phyloP scores from a whole-genome alignment of 2,888 invertebrate species.

The Taenaris catops region DNA sequence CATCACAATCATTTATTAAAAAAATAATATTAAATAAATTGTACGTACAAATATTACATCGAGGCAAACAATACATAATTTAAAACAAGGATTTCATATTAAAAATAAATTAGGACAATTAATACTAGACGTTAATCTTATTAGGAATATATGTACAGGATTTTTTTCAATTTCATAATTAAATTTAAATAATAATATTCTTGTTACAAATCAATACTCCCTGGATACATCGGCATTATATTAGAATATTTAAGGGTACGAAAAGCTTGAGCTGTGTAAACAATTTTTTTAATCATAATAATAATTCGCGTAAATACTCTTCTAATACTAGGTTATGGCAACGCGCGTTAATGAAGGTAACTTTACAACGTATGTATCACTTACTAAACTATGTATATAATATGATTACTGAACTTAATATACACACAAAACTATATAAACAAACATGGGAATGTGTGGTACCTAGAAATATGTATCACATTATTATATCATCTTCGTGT shows the following conservation, averaged over 20 bases:
- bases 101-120: slow-evolving; percentile 7
- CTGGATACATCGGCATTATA: no score
- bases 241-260: no score
- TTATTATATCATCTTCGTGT: neutral
- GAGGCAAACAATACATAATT: slow-evolving; percentile 1
- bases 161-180: neutral
- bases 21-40: slow-evolving; percentile 6
- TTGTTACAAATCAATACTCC: no score
- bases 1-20: slow-evolving; percentile 31
- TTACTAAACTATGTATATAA: slow-evolving; percentile 41
- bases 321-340: slow-evolving; percentile 64
- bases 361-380: slow-evolving; percentile 47
- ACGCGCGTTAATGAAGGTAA: slow-evolving; percentile 66
- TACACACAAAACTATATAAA: slow-evolving; percentile 45
- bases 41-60: slow-evolving; percentile 2
- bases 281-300: slow-evolving; percentile 3
- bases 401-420: slow-evolving; percentile 44
- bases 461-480: slow-evolving; percentile 21
- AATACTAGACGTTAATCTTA: slow-evolving; percentile 1
- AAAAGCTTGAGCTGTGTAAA: slow-evolving; percentile 9
- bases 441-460: slow-evolving; percentile 57
- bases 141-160: slow-evolving; percentile 7
- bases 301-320: slow-evolving; percentile 31
- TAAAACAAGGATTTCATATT: slow-evolving; percentile 1
- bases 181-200: no score